Percentiles rank a stretch among this genome's conserved stretches.
Conservation (phyloP, 2,888 invertebrate species). For the Orthonevra nobilis region DNA sequence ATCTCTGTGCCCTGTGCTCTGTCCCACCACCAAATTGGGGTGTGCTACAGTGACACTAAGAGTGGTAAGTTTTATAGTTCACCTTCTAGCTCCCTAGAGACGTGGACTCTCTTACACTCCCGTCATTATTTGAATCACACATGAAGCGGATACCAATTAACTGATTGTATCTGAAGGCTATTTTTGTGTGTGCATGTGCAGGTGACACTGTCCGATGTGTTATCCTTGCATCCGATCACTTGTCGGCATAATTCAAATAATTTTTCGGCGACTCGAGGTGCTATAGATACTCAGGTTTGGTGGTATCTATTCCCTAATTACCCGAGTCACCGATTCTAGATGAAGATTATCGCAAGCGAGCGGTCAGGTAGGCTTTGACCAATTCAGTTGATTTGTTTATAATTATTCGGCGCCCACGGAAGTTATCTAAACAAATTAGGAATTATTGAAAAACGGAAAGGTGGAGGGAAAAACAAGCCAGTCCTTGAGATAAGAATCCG, state of each 20-base stretch:
- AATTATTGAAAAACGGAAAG: conserved; percentile 65
- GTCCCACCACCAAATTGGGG: too few species aligned
- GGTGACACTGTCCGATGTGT: conserved; percentile 49
- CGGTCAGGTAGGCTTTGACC: conserved; percentile 21
- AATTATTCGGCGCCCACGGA: conserved; percentile 42
- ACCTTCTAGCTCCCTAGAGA: not conserved
- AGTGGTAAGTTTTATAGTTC: not conserved
- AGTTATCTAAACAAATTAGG: conserved; percentile 51
- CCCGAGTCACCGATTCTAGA: conserved; percentile 56
- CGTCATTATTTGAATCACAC: conserved; percentile 42
- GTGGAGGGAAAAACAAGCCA: conserved; percentile 21
- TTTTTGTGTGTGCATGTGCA: conserved; percentile 51
- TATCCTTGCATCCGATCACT: conserved; percentile 60
- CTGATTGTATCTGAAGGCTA: conserved; percentile 54
- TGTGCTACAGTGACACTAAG: too few species aligned
- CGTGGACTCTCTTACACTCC: not conserved
- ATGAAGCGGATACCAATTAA: conserved; percentile 61
- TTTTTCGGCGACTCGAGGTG: conserved; percentile 52
- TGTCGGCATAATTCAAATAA: conserved; percentile 63
- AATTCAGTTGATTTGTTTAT: conserved; percentile 66
- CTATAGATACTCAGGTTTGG: conserved; percentile 43
- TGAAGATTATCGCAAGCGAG: conserved; percentile 36
- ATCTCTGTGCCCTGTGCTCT: not conserved
- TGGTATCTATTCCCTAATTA: conserved; percentile 68
- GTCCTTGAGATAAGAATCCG: conserved; percentile 45